These are phyloP conservation scores for Neosilurus hyrtlii DNA, from an alignment of 2,797 vertebrate species.

Conservation along the genomic window DNA sequence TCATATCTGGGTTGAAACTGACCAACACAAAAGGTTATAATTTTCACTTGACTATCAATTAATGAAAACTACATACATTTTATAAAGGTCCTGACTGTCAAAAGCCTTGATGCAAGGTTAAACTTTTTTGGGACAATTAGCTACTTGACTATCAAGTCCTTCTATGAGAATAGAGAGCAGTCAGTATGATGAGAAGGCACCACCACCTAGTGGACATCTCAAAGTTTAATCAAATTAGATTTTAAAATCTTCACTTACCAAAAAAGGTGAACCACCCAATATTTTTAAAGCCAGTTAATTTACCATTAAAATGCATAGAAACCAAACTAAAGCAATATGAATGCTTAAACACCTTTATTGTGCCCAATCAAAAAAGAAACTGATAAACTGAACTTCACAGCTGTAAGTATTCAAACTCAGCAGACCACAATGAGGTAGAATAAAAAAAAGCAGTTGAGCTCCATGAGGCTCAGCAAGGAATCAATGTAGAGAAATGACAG, in stretches of 20 bases:
- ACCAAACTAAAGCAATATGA: constrained; percentile 47
- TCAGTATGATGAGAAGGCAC: not conserved
- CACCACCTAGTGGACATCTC: constrained; percentile 39
- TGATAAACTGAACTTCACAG: constrained; percentile 86
- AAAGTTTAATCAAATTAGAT: not conserved
- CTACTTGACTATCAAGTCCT: not conserved
- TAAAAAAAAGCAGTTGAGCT: constrained; percentile 95
- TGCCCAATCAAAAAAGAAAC: constrained; percentile 86
- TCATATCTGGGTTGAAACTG: too few species aligned
- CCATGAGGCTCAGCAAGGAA: constrained; percentile 86
- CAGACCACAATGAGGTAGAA: constrained; percentile 99
- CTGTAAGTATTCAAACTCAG: constrained; percentile 88
- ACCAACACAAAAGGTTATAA: too few species aligned
- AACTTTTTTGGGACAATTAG: not conserved
- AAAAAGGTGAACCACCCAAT: too few species aligned
- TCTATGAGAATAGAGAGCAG: not conserved
- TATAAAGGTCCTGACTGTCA: too few species aligned
- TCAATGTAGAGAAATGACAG: constrained; percentile 61
- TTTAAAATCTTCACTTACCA: not conserved
- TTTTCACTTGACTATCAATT: too few species aligned
- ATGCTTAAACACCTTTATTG: constrained; percentile 99
- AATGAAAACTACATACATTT: too few species aligned
- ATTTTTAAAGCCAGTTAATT: not conserved
- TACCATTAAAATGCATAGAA: not conserved
- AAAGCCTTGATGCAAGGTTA: too few species aligned